These are phyloP conservation scores for Puntigrus tetrazona DNA, from an alignment of 2,113 vertebrate species.

Conservation along the genomic window DNA sequence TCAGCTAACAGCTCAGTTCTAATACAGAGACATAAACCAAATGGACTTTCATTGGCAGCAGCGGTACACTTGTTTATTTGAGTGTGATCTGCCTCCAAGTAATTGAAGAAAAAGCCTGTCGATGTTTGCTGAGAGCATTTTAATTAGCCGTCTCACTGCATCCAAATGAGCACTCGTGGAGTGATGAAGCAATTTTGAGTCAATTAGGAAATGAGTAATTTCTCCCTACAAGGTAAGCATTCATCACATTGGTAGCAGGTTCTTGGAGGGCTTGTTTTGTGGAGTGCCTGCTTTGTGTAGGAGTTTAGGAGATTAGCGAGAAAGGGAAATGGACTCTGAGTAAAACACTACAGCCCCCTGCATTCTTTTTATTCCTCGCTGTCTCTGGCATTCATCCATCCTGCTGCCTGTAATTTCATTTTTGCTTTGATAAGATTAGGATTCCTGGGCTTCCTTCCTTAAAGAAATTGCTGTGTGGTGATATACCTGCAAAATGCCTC, in stretches of 20 bases:
- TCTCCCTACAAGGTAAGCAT: constrained; percentile 55
- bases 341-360: neutral
- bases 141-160: constrained; percentile 65
- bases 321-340: neutral
- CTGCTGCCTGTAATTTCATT: constrained; percentile 18
- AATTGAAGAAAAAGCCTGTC: constrained; percentile 57
- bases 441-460: constrained; percentile 19
- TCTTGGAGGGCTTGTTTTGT: constrained; percentile 21
- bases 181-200: constrained; percentile 67
- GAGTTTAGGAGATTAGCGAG: constrained; percentile 10
- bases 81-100: constrained; percentile 51
- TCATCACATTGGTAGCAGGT: constrained; percentile 41
- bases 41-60: constrained; percentile 49
- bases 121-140: constrained; percentile 65
- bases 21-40: constrained; percentile 11
- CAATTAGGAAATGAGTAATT: constrained; percentile 68
- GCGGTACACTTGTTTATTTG: constrained; percentile 47
- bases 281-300: constrained; percentile 36
- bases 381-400: neutral
- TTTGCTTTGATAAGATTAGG: constrained; percentile 52
- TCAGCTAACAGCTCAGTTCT: neutral
- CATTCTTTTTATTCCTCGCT: neutral
- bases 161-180: constrained; percentile 59
- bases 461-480: neutral
- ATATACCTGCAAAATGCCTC: constrained; percentile 15